Base-by-base conservation (phyloP, 2,888 invertebrate genomes). In the Sphaerophoria taeniata region DNA sequence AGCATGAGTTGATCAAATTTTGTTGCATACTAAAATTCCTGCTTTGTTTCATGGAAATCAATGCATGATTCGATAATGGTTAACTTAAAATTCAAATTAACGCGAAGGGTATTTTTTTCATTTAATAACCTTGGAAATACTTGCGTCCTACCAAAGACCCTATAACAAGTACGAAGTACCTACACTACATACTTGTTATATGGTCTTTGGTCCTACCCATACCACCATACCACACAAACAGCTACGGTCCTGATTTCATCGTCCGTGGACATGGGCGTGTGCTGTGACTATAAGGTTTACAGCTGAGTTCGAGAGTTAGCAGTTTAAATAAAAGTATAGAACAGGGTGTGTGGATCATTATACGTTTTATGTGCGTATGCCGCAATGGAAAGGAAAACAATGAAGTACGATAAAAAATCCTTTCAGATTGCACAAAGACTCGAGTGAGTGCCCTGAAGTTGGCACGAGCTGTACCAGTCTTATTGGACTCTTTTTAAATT, bases 251-350 rank as follows among this genome's bases (percentile, higher is more conserved):
- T 65, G 65, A 6, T 2, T 2, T 9, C 7, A 5, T 61, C 49
- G 47, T 49, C 34, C 34, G 47, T 49, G 34, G 34, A 34, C 65
- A 65, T 63, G 65, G 39, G 67, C 39, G 67, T 53, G 36, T 67
- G 34, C 39, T n/a, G n/a, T n/a, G n/a, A n/a, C n/a, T 12, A 36
- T 39, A n/a, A 67, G 24, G 51, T 67, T 67, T 33, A 6, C 14
- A 11, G 7, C 24, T 71, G 11, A 53, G 70, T 43, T 60, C 39
- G 16, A n/a, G 6, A 36, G 71, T 70, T 77, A 55, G 43, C 34
- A 39, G 36, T 36, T n/a, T 16, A 33, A 34, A 33, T 7, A 39
- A 36, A 36, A 51, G 47, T 53, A 67, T 53, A 51, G 24, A 67
- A 51, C 51, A 53, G 67, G 67, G 67, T 39, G 67, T 67, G 67